Base-by-base conservation (phyloP, 2,797 vertebrate species). In the Arvicola amphibius region DNA sequence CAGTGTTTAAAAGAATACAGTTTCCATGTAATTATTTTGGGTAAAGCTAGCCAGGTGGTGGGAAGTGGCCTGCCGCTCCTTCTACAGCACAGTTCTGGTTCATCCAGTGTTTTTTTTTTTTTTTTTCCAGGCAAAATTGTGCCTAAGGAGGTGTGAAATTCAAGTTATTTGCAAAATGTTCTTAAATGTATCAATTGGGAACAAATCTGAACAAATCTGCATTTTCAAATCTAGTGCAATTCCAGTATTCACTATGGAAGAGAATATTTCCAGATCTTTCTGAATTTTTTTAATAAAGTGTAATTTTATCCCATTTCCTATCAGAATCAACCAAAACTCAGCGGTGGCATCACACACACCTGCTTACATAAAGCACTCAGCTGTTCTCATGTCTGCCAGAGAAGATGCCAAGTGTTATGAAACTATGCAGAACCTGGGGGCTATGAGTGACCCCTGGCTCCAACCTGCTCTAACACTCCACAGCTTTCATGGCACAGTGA, bases 311-410 rank as follows among this genome's bases (percentile, higher is more conserved):
- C 81, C 43, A 84, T 34, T 65, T 89, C 79, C 93, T 78, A 63
- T 25, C 56, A 43, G 5, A 25, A n/a, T 89, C 51, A 48, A 61
- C 34, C 7, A 48, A 46, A 91, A 78, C 25, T 67, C 21, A 51
- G 37, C 65, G 83, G 80, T 67, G 85, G 80, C 61, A 63, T 92
- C 51, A 1, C 23, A 40, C 27, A 71, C 92, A 46, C 23, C 67
- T 86, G 63, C 37, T 65, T 87, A 67, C 17, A 76, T 21, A 37
- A n/a, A 25, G 56, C 74, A 19, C 23, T 92, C 81, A 61, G 10
- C 61, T 69, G 81, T 92, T 96, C 90, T 81, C 5, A 14, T 29
- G 86, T 76, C 90, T 86, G 56, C 61, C 69, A 76, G 71, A 96
- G 87, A 90, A 40, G 80, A 84, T 56, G 78, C 84, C 91, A 92